A percentile compares a stretch with the other conserved stretches of the same genome.
Conservation (phyloP, 2,113 vertebrate species). For the Pongo pygmaeus region DNA sequence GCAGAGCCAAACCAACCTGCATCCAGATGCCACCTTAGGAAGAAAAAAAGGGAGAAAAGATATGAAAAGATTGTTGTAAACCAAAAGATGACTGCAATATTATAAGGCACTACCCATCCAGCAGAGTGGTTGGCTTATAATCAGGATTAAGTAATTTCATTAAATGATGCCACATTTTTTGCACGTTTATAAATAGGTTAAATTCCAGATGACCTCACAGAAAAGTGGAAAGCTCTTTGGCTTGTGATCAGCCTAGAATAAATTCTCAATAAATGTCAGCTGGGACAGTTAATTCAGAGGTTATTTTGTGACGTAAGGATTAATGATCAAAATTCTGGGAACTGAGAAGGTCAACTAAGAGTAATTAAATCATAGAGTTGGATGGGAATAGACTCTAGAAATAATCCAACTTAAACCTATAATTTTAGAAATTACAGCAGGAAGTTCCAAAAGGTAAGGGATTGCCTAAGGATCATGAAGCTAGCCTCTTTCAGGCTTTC, state of each 20-base stretch:
- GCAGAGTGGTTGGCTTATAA: background rate
- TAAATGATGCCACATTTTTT: background rate
- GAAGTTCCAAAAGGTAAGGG: background rate
- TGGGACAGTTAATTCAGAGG: background rate
- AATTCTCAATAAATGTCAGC: background rate
- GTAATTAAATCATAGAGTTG: background rate
- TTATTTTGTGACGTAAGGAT: background rate
- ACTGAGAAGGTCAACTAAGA: background rate
- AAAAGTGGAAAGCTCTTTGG: conserved; percentile 4
- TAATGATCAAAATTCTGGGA: background rate
- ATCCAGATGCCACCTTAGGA: background rate
- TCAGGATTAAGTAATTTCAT: conserved; percentile 21
- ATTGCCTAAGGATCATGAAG: background rate
- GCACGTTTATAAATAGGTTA: background rate
- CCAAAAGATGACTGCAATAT: background rate
- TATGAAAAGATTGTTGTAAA: background rate
- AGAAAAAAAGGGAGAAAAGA: background rate
- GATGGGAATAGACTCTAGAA: conserved; percentile 24
- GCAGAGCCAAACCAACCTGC: background rate
- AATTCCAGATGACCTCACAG: background rate
- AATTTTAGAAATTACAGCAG: conserved; percentile 41
- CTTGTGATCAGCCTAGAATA: background rate
- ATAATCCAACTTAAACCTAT: background rate
- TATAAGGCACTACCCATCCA: background rate
- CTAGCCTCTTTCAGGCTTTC: background rate